Evolutionary conservation across 2,888 invertebrate species (phyloP).

Genomic region (Patella ulyssiponensis): DNA sequence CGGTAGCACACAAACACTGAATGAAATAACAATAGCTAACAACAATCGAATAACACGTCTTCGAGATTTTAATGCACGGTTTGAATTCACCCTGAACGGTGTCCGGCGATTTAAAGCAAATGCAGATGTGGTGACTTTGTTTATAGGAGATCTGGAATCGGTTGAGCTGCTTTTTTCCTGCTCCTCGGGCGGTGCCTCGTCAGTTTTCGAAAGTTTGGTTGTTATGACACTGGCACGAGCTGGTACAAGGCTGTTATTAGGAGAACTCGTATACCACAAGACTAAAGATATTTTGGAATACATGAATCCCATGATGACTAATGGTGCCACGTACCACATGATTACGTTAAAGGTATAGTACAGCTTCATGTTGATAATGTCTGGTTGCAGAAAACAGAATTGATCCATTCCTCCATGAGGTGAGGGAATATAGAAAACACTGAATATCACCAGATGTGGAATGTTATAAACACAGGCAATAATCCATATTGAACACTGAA

Average conservation of each 20-base stretch:
- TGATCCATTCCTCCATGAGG: constrained; percentile 5
- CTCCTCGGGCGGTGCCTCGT: background rate
- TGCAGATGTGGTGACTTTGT: background rate
- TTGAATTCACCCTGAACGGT: constrained; percentile 32
- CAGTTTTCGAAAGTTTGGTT: background rate
- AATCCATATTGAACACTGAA: constrained; percentile 82
- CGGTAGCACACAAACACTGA: constrained; percentile 90
- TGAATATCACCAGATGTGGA: constrained; percentile 87
- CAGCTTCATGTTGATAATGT: constrained; percentile 29
- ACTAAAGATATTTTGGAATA: constrained; percentile 89
- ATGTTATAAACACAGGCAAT: constrained; percentile 86
- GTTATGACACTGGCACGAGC: background rate
- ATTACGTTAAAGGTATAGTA: constrained; percentile 82
- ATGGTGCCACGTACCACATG: constrained; percentile 85
- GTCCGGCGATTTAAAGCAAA: background rate
- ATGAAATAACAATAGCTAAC: constrained; percentile 89
- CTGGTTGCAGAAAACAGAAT: constrained; percentile 32
- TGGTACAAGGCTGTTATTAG: background rate
- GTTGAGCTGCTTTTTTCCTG: background rate
- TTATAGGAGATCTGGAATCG: background rate
- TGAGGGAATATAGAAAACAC: constrained; percentile 78
- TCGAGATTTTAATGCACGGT: constrained; percentile 78
- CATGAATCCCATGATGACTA: constrained; percentile 83
- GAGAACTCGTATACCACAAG: constrained; percentile 79
- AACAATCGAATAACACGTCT: constrained; percentile 90